These are phyloP conservation scores for Samia ricini DNA, from an alignment of 1,140 invertebrate genomes.

Conservation along the genomic window DNA sequence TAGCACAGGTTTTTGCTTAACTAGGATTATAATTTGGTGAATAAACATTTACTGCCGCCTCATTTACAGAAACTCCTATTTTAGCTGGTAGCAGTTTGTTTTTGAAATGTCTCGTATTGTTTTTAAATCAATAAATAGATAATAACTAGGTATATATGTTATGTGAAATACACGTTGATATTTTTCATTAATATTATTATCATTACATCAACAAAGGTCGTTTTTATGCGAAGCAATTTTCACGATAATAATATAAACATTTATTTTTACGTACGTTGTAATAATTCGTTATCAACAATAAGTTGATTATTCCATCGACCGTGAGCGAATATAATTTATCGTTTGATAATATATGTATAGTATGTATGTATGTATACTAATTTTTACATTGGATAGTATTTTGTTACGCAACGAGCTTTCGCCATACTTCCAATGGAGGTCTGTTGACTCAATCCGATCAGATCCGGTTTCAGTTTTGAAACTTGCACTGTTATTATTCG, in stretches of 20 bases:
- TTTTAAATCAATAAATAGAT: too few species aligned
- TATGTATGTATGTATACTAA: too few species aligned
- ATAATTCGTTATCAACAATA: constrained; percentile 40
- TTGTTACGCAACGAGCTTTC: constrained; percentile 39
- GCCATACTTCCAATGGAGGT: constrained; percentile 23
- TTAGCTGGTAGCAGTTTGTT: too few species aligned
- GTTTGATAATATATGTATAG: constrained; percentile 52
- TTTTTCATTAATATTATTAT: too few species aligned
- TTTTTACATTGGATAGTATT: constrained; percentile 30
- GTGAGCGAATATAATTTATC: constrained; percentile 62
- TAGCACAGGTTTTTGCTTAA: too few species aligned
- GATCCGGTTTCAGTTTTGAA: constrained; percentile 32
- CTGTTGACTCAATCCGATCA: constrained; percentile 14
- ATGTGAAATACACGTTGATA: too few species aligned
- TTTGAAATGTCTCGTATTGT: too few species aligned
- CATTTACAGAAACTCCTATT: too few species aligned
- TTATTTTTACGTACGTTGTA: constrained; percentile 9
- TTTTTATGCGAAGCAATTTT: neutral
- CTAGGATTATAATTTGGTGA: too few species aligned
- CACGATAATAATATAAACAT: neutral
- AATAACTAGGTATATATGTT: neutral
- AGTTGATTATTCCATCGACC: constrained; percentile 53
- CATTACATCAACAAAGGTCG: neutral
- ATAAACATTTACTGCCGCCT: too few species aligned
- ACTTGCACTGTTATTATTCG: constrained; percentile 24